A percentile compares a stretch with the other conserved stretches of the same genome.
Conservation (phyloP, 1,140 invertebrate species). For the Megalonaias nervosa region DNA sequence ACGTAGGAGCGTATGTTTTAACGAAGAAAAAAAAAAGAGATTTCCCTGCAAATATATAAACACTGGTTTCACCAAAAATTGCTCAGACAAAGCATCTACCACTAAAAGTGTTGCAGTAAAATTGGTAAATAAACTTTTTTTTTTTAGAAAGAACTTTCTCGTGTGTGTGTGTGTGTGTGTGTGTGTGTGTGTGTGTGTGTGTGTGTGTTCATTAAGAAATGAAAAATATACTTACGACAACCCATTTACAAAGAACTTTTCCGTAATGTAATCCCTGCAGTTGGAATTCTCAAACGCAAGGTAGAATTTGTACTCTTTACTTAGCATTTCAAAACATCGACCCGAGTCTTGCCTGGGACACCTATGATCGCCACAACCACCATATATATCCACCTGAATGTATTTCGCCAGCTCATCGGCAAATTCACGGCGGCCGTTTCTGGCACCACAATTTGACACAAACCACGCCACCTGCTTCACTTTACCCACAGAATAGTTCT, state of each 20-base stretch:
- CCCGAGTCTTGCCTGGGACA: constrained; percentile 77
- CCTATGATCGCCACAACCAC: constrained; percentile 73
- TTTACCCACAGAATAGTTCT: constrained; percentile 67
- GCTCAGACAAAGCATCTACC: no score
- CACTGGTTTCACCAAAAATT: no score
- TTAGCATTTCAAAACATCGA: constrained; percentile 91
- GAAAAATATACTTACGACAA: constrained; percentile 70
- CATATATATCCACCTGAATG: constrained; percentile 80
- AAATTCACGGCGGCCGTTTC: constrained; percentile 75
- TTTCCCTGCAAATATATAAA: no score
- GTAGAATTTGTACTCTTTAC: constrained; percentile 97
- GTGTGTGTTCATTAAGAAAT: no score
- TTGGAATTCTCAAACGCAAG: constrained; percentile 84
- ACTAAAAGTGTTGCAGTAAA: no score
- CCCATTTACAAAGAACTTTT: constrained; percentile 74
- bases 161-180: no score
- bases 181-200: no score
- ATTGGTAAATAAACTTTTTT: no score
- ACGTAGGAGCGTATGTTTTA: no score
- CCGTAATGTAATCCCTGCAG: constrained; percentile 73
- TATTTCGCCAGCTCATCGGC: constrained; percentile 74
- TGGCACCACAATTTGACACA: constrained; percentile 76
- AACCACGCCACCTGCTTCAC: constrained; percentile 72
- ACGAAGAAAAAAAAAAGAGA: no score
- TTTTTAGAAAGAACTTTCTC: no score